Conservation (phyloP, 2,797 vertebrate genomes). For the Enteromius viviparus region DNA sequence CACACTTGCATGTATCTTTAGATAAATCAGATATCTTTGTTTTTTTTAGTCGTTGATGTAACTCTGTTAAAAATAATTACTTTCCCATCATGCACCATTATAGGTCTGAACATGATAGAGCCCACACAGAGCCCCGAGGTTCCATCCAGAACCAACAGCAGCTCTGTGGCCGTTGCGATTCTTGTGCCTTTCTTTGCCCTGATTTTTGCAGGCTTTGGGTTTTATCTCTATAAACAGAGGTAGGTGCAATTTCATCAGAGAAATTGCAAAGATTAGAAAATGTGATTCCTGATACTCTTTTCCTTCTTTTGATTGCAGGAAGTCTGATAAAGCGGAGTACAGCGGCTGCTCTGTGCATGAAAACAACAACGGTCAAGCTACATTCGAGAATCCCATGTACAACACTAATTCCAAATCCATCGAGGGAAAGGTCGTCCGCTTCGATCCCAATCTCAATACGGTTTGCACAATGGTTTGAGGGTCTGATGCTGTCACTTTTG, state of each 20-base stretch:
- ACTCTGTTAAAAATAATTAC: background rate
- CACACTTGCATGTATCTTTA: background rate
- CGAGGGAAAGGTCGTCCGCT: conserved; percentile 96
- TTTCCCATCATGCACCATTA: background rate
- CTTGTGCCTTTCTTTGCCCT: conserved; percentile 99
- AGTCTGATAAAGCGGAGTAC: conserved; percentile 90
- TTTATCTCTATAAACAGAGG: conserved; percentile 98
- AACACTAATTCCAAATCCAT: conserved; percentile 95
- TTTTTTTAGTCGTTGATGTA: background rate
- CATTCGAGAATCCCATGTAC: conserved; percentile 99
- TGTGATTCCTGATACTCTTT: background rate
- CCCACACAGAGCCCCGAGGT: conserved; percentile 81
- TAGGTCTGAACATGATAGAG: conserved; percentile 89
- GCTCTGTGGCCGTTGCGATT: conserved; percentile 96
- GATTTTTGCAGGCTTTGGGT: conserved; percentile 97
- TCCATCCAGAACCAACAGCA: conserved; percentile 92
- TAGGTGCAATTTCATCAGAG: conserved; percentile 66
- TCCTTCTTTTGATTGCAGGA: conserved; percentile 40
- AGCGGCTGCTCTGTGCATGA: conserved; percentile 97
- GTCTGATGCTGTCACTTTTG: background rate
- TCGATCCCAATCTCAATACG: conserved; percentile 98
- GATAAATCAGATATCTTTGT: background rate
- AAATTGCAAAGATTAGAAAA: background rate
- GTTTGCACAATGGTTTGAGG: conserved; percentile 97
- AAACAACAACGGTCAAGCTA: conserved; percentile 98